phyloP scores from a whole-genome alignment of 2,113 vertebrate species.

The Felis chaus region DNA sequence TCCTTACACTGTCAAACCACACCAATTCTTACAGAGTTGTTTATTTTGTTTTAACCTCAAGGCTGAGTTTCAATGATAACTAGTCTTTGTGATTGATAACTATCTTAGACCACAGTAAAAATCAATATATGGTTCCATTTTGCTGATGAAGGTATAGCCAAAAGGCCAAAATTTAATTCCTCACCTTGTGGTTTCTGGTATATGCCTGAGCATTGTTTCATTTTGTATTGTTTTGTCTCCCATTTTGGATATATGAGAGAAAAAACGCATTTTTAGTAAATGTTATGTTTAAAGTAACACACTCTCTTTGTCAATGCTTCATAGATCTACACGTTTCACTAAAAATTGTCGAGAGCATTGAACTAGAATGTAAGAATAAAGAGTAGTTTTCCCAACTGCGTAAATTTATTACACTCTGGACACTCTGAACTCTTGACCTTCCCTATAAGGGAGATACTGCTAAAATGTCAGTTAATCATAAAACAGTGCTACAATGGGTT shows the following conservation, averaged over 20 bases:
- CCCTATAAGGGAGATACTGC: conserved; percentile 44
- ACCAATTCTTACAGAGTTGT: background rate
- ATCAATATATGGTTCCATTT: conserved; percentile 58
- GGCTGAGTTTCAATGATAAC: conserved; percentile 56
- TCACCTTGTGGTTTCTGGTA: background rate
- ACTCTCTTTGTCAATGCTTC: background rate
- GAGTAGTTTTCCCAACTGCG: conserved; percentile 65
- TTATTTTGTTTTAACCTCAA: conserved; percentile 28
- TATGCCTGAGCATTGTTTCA: background rate
- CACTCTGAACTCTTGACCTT: conserved; percentile 84
- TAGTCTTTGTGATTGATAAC: conserved; percentile 51
- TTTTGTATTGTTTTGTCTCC: background rate
- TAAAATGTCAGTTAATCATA: conserved; percentile 82
- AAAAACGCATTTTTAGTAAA: conserved; percentile 27
- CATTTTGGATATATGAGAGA: conserved; percentile 16
- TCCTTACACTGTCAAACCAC: background rate
- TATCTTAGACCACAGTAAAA: conserved; percentile 29
- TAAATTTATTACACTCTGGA: conserved; percentile 79
- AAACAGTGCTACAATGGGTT: conserved; percentile 58
- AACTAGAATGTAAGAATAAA: conserved; percentile 67
- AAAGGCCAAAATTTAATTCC: conserved; percentile 25
- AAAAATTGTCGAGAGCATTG: conserved; percentile 72
- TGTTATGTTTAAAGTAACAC: background rate
- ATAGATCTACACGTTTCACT: conserved; percentile 57
- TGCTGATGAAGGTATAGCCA: conserved; percentile 40